A percentile compares a stretch with the other conserved stretches of the same genome.
phyloP scores from a whole-genome alignment of 2,888 invertebrate species.

The Drosophila fungiperda region DNA sequence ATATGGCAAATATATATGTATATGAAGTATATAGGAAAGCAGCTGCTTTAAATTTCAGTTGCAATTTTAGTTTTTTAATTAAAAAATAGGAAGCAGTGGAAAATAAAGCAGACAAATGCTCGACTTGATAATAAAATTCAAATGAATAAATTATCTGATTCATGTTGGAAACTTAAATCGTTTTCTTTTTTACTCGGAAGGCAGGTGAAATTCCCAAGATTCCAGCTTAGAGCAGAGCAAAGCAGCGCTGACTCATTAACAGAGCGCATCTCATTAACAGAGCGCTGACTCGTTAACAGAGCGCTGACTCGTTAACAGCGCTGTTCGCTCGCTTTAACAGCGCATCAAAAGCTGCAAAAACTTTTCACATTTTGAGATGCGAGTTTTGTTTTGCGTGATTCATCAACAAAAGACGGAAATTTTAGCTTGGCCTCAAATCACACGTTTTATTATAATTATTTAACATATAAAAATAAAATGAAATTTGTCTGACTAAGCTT shows the following conservation, averaged over 20 bases:
- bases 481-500: conserved; percentile 46
- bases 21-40: neutral
- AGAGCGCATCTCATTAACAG: conserved; percentile 10
- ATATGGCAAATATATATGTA: conserved; percentile 6
- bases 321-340: neutral
- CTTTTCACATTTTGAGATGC: conserved; percentile 13
- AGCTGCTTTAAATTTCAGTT: conserved; percentile 48
- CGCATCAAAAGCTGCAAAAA: conserved; percentile 32
- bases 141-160: conserved; percentile 16
- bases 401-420: conserved; percentile 40
- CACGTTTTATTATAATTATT: conserved; percentile 30
- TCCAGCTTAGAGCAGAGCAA: neutral
- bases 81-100: conserved; percentile 26
- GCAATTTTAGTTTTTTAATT: conserved; percentile 65
- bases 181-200: neutral
- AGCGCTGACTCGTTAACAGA: too few species aligned
- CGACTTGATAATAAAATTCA: conserved; percentile 20
- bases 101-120: neutral
- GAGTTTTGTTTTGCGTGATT: conserved; percentile 39
- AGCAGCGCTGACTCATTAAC: conserved; percentile 33
- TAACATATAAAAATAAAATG: conserved; percentile 20
- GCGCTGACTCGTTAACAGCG: neutral
- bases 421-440: conserved; percentile 11
- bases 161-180: neutral
- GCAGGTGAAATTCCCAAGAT: conserved; percentile 37